Conservation (phyloP, 1,140 invertebrate genomes). For the Cataglyphis hispanica region DNA sequence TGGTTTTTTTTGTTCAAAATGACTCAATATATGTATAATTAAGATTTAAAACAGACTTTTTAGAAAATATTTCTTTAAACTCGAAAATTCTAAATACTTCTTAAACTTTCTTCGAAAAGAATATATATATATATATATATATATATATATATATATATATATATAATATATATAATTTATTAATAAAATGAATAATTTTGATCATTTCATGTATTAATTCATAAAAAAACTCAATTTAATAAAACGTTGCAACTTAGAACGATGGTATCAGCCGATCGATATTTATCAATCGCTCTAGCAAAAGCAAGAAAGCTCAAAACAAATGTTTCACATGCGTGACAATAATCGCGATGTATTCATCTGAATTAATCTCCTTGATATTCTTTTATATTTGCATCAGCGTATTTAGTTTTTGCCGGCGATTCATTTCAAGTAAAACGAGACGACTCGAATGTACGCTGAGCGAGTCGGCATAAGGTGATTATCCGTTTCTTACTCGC, state of each 20-base stretch:
- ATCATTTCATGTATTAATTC: slow-evolving; percentile 8
- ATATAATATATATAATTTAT: neutral
- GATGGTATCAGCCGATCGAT: slow-evolving; percentile 2
- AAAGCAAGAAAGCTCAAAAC: slow-evolving; percentile 19
- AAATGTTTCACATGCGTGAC: slow-evolving; percentile 33
- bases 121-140: no score
- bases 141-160: neutral
- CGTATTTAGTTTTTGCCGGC: slow-evolving; percentile 15
- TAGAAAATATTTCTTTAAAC: neutral
- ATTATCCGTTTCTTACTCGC: slow-evolving; percentile 65
- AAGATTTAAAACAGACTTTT: neutral
- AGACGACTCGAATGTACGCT: neutral
- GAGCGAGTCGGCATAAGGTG: slow-evolving; percentile 61
- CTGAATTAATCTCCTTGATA: slow-evolving; percentile 60
- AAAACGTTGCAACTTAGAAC: neutral
- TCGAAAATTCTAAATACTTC: no score
- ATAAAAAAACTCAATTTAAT: slow-evolving; percentile 17
- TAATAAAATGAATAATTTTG: neutral
- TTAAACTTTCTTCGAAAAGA: no score
- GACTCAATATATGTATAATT: neutral
- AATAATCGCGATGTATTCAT: slow-evolving; percentile 6
- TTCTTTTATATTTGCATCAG: slow-evolving; percentile 30
- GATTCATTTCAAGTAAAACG: slow-evolving; percentile 29
- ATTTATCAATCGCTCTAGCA: slow-evolving; percentile 24
- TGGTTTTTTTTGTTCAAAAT: no score